Percentiles rank a stretch among this genome's conserved stretches.
Evolutionary conservation across 2,113 vertebrate genomes (phyloP).

Genomic region (Steatornis caripensis): DNA sequence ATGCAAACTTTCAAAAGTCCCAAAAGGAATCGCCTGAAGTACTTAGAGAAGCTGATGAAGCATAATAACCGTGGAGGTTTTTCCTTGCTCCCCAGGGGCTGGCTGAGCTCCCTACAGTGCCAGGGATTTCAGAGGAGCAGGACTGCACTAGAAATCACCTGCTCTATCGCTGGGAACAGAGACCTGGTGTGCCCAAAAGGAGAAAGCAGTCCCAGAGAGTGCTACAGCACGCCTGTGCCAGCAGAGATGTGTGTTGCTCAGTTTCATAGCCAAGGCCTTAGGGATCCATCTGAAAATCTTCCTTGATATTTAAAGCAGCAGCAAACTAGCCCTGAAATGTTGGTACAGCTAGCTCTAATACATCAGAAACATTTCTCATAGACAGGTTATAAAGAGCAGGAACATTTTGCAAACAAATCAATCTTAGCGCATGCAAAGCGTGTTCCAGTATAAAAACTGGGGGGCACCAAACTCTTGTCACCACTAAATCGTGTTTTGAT

Average conservation of each 20-base stretch:
- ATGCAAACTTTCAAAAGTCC: constrained; percentile 15
- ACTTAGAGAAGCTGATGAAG: constrained; percentile 6
- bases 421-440: neutral
- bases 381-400: neutral
- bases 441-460: neutral
- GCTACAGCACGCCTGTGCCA: neutral
- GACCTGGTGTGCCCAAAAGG: neutral
- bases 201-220: neutral
- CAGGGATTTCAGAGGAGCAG: neutral
- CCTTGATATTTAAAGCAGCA: constrained; percentile 45
- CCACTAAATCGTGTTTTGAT: neutral
- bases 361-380: neutral
- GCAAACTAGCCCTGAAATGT: constrained; percentile 42
- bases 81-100: neutral
- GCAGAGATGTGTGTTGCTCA: neutral
- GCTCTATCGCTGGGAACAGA: neutral
- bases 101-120: neutral
- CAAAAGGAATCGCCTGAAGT: constrained; percentile 3
- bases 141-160: neutral
- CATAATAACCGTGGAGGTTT: neutral
- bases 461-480: neutral
- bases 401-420: neutral
- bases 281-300: neutral
- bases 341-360: neutral
- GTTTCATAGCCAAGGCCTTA: constrained; percentile 26